Conservation (phyloP, 2,113 vertebrate species). For the Coptodon bakossiorum region DNA sequence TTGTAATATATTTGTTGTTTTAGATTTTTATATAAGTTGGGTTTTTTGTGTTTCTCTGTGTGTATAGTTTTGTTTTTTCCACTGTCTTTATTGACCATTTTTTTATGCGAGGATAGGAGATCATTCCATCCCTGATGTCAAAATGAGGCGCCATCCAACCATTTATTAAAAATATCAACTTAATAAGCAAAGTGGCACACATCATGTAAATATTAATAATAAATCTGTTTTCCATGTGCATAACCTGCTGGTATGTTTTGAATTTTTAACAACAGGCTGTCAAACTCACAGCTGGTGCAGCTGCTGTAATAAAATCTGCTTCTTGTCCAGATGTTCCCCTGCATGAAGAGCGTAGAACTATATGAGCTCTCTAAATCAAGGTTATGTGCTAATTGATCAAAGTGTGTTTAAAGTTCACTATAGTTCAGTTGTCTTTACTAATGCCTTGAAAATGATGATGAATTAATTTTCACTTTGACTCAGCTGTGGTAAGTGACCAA, state of each 20-base stretch:
- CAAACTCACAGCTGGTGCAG: background rate
- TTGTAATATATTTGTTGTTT: background rate
- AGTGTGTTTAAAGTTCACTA: background rate
- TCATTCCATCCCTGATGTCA: background rate
- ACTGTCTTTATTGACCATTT: background rate
- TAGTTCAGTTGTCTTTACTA: background rate
- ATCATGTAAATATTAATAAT: background rate
- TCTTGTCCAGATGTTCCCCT: background rate
- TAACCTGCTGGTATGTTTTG: background rate
- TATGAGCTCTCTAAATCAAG: background rate
- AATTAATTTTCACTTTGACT: background rate
- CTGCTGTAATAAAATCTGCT: background rate
- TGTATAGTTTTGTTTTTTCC: background rate
- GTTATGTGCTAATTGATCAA: background rate
- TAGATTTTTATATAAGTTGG: background rate
- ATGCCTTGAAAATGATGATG: too few species aligned
- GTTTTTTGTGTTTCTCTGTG: background rate
- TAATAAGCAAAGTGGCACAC: background rate
- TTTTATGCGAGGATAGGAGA: fast-evolving
- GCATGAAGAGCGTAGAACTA: background rate
- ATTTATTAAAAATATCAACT: background rate
- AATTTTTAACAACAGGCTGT: background rate
- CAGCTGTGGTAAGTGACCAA: background rate
- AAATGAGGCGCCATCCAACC: background rate
- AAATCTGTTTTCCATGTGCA: background rate